These are phyloP conservation scores for Ophion obscuratus DNA, from an alignment of 2,888 invertebrate species.

Conservation along the genomic window DNA sequence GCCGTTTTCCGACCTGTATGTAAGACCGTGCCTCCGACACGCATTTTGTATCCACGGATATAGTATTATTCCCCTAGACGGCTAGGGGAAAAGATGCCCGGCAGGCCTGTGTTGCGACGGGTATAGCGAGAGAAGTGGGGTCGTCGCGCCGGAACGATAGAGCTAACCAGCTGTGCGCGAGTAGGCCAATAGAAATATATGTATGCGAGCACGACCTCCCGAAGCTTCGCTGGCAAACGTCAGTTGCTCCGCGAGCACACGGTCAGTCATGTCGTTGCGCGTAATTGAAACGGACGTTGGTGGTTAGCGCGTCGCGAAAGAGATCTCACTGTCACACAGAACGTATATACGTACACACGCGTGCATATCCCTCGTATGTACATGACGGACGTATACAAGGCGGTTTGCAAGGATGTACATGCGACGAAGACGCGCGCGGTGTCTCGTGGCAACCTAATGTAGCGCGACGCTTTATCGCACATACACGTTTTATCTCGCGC, in stretches of 20 bases:
- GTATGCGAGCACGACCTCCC: conserved; percentile 10
- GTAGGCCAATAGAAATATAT: conserved; percentile 6
- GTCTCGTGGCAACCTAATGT: conserved; percentile 53
- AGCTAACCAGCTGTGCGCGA: conserved; percentile 45
- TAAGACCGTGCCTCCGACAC: background rate
- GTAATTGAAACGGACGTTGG: conserved; percentile 43
- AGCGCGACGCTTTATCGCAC: conserved; percentile 25
- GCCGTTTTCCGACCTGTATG: no score
- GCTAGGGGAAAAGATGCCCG: background rate
- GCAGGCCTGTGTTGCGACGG: background rate
- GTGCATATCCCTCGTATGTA: conserved; percentile 1
- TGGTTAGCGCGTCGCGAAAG: conserved; percentile 51
- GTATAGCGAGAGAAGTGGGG: conserved; percentile 8
- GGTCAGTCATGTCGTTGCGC: conserved; percentile 56
- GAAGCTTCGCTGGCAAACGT: conserved; percentile 47
- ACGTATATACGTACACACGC: background rate
- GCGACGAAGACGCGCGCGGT: conserved; percentile 28
- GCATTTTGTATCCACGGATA: background rate
- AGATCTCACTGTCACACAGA: conserved; percentile 13
- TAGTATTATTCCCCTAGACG: background rate
- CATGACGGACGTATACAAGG: background rate
- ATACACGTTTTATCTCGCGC: conserved; percentile 17
- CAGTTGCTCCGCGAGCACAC: conserved; percentile 62
- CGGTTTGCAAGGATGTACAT: conserved; percentile 7
- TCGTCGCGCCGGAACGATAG: conserved; percentile 20